phyloP scores from a whole-genome alignment of 2,888 invertebrate genomes.

The Spisula subtruncata region DNA sequence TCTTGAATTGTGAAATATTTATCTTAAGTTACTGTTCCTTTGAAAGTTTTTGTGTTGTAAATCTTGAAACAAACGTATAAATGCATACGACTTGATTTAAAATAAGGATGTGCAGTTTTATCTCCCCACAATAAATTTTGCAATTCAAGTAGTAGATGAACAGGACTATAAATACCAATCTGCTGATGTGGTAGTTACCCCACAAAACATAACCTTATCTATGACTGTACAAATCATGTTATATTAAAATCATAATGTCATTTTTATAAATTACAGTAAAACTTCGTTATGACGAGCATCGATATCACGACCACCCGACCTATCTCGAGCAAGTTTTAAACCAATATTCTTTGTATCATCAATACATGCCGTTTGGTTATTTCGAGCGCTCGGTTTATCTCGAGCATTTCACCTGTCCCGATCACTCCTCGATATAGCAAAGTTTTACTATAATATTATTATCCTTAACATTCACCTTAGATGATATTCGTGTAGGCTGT shows the following conservation, averaged over 20 bases:
- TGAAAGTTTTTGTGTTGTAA: not conserved
- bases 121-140: not conserved
- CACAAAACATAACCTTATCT: not conserved
- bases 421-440: no score
- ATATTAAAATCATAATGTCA: not conserved
- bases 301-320: no score
- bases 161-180: constrained; percentile 10
- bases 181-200: not conserved
- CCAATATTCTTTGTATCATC: no score
- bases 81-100: not conserved
- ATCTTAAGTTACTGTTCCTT: not conserved
- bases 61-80: not conserved
- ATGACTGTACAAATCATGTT: not conserved
- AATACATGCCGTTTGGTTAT: no score
- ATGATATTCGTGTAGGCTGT: no score
- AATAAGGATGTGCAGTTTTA: constrained; percentile 10
- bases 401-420: no score
- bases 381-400: no score
- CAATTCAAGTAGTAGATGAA: not conserved
- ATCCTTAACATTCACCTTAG: not conserved
- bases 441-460: no score
- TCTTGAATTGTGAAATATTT: not conserved
- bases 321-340: no score
- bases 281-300: no score
- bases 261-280: not conserved